A percentile compares a stretch with the other conserved stretches of the same genome.
These are phyloP conservation scores for Pissodes strobi DNA, from an alignment of 1,140 invertebrate genomes.

Conservation along the genomic window DNA sequence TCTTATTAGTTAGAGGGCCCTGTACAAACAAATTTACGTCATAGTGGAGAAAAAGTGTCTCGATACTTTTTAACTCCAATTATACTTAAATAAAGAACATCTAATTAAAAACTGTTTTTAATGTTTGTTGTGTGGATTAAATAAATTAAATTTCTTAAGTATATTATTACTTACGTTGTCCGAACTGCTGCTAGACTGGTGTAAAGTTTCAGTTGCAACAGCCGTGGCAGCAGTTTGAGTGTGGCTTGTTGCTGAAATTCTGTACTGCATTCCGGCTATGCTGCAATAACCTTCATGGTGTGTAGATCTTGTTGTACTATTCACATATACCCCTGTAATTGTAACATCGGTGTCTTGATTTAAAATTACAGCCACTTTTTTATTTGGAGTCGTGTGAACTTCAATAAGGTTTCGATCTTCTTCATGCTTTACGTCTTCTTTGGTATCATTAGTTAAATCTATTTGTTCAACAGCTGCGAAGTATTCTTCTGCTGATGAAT, in stretches of 20 bases:
- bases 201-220: constrained; percentile 66
- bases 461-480: constrained; percentile 50
- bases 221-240: constrained; percentile 78
- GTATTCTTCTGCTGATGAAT: constrained; percentile 56
- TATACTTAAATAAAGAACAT: too few species aligned
- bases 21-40: too few species aligned
- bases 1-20: too few species aligned
- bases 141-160: too few species aligned
- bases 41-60: too few species aligned
- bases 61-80: too few species aligned
- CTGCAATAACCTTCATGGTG: constrained; percentile 82
- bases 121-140: too few species aligned
- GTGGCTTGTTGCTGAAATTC: constrained; percentile 74
- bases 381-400: constrained; percentile 59
- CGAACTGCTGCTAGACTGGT: constrained; percentile 45
- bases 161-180: constrained; percentile 61
- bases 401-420: constrained; percentile 64
- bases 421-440: constrained; percentile 57
- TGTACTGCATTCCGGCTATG: constrained; percentile 81
- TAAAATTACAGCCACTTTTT: constrained; percentile 70
- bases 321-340: constrained; percentile 80
- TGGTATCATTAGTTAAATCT: constrained; percentile 54
- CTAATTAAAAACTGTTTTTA: too few species aligned
- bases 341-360: constrained; percentile 85
- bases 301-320: constrained; percentile 71